Evolutionary conservation across 1,140 invertebrate species (phyloP).

Genomic region (Periplaneta americana): DNA sequence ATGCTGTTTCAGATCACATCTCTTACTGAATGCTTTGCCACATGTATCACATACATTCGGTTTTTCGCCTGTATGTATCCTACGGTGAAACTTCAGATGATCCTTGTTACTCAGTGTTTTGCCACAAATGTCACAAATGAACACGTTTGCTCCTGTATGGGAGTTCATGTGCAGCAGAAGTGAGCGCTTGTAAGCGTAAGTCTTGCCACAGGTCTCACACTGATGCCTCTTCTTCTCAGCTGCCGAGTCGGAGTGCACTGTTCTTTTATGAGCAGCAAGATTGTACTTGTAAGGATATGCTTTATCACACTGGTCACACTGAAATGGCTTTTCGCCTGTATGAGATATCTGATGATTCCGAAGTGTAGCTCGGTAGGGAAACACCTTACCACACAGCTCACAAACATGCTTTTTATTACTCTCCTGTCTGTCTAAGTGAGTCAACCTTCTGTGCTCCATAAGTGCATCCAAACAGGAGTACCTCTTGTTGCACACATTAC

Average conservation of each 20-base stretch:
- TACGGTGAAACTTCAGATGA: slow-evolving; percentile 38
- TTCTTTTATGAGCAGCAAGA: slow-evolving; percentile 35
- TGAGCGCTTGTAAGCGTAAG: neutral
- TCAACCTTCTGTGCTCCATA: slow-evolving; percentile 47
- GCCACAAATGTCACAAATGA: slow-evolving; percentile 37
- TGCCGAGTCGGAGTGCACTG: slow-evolving; percentile 23
- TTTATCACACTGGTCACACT: slow-evolving; percentile 40
- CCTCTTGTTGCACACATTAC: slow-evolving; percentile 40
- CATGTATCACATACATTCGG: slow-evolving; percentile 25
- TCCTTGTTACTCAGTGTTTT: slow-evolving; percentile 26
- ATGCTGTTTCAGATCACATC: slow-evolving; percentile 37
- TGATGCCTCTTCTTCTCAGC: slow-evolving; percentile 39
- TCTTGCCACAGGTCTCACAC: neutral
- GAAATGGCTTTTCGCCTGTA: slow-evolving; percentile 29
- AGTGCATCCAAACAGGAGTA: slow-evolving; percentile 32
- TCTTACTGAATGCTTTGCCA: slow-evolving; percentile 19
- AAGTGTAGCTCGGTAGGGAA: too few relatives aligned
- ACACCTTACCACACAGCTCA: slow-evolving; percentile 32
- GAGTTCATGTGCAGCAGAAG: neutral
- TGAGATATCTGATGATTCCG: slow-evolving; percentile 28
- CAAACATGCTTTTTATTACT: slow-evolving; percentile 22
- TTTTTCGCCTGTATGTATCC: slow-evolving; percentile 46
- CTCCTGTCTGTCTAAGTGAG: slow-evolving; percentile 37
- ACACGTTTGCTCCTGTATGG: slow-evolving; percentile 26
- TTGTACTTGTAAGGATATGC: slow-evolving; percentile 43